phyloP scores from a whole-genome alignment of 2,113 vertebrate genomes.

The Gnathochromis pfefferi region DNA sequence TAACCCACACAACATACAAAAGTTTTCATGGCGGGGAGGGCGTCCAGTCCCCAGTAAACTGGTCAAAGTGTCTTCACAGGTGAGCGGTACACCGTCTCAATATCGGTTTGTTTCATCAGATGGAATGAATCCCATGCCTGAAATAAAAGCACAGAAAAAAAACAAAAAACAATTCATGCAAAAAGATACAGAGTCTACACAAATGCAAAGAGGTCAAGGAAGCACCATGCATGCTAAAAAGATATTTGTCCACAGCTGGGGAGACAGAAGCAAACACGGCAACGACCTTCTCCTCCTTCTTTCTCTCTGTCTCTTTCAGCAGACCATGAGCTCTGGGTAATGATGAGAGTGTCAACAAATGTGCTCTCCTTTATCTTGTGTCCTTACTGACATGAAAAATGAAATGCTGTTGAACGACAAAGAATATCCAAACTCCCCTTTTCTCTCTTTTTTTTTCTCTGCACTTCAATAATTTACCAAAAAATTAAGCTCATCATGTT shows the following conservation, averaged over 20 bases:
- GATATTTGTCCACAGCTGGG: not conserved
- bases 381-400: not conserved
- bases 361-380: not conserved
- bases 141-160: not conserved
- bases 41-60: not conserved
- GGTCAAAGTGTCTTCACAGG: not conserved
- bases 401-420: not conserved
- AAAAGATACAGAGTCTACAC: not conserved
- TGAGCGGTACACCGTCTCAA: not conserved
- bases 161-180: not conserved
- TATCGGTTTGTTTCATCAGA: not conserved
- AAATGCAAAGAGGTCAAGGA: not conserved
- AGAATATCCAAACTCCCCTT: not conserved
- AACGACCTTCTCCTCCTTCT: not conserved
- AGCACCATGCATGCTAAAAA: constrained; percentile 19
- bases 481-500: not conserved
- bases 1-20: constrained; percentile 35
- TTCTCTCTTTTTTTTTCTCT: not conserved
- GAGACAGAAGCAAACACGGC: not conserved
- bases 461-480: not conserved
- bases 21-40: not conserved
- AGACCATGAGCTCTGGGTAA: not conserved
- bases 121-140: not conserved
- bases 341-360: not conserved
- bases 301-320: not conserved